These are phyloP conservation scores for Bactericera cockerelli DNA, from an alignment of 1,140 invertebrate species.

Conservation along the genomic window DNA sequence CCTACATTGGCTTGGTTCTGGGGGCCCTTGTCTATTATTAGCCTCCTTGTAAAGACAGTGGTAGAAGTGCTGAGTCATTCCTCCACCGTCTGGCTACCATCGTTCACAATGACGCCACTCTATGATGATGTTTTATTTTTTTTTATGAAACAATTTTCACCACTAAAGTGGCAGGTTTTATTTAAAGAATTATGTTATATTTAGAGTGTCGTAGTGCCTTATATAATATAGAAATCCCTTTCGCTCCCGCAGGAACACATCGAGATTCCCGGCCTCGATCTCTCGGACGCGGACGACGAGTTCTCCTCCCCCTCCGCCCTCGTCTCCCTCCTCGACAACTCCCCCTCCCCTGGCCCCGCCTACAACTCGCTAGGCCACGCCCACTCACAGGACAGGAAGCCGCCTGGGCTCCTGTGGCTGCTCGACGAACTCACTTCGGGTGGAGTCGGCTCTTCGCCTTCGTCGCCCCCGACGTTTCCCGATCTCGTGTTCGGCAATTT, in stretches of 20 bases:
- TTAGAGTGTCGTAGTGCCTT: no score
- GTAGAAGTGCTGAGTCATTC: no score
- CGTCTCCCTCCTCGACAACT: slow-evolving; percentile 57
- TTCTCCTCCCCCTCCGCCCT: slow-evolving; percentile 44
- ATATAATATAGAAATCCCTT: no score
- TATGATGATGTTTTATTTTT: no score
- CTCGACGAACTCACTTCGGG: slow-evolving; percentile 82
- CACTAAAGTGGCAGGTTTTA: no score
- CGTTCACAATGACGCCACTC: no score
- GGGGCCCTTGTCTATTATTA: no score
- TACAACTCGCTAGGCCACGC: slow-evolving; percentile 30
- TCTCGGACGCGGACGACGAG: slow-evolving; percentile 31
- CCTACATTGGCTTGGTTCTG: no score
- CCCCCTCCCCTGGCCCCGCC: slow-evolving; percentile 49
- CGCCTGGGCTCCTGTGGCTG: slow-evolving; percentile 73
- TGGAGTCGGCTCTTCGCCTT: slow-evolving; percentile 71
- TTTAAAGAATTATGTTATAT: no score
- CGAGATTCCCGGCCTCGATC: slow-evolving; percentile 28
- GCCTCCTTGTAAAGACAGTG: no score
- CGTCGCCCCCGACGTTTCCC: slow-evolving; percentile 62
- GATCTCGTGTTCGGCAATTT: slow-evolving; percentile 51
- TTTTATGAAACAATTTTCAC: no score
- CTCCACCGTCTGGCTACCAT: no score
- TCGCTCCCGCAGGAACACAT: slow-evolving; percentile 35
- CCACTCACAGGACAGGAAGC: slow-evolving; percentile 30